A percentile compares a stretch with the other conserved stretches of the same genome.
phyloP scores from a whole-genome alignment of 2,113 vertebrate genomes.

The Poecile atricapillus region DNA sequence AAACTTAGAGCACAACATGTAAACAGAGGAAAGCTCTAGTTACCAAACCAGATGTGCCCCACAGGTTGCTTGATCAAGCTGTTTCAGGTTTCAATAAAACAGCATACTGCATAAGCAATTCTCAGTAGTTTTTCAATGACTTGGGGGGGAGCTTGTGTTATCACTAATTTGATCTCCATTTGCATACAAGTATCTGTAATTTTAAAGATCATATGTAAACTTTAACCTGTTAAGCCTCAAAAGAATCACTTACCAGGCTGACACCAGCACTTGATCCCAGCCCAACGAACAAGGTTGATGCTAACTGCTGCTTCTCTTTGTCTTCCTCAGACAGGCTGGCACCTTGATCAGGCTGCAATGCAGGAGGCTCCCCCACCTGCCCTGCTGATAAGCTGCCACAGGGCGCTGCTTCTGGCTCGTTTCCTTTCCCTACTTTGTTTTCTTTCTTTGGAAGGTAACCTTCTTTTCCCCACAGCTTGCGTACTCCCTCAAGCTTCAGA shows the following conservation, averaged over 20 bases:
- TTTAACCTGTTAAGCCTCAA: not conserved
- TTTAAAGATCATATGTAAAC: not conserved
- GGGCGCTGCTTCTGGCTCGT: constrained; percentile 37
- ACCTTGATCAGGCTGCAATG: not conserved
- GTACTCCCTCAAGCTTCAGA: constrained; percentile 88
- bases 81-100: not conserved
- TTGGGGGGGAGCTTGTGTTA: accelerated
- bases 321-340: constrained; percentile 65
- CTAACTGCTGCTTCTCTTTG: constrained; percentile 86
- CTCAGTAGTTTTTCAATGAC: not conserved
- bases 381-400: constrained; percentile 54
- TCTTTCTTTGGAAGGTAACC: constrained; percentile 89
- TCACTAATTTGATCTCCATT: not conserved
- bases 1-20: not conserved
- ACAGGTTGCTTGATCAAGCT: not conserved
- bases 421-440: constrained; percentile 47
- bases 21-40: not conserved
- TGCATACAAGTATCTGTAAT: not conserved
- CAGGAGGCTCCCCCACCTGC: not conserved
- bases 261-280: constrained; percentile 78
- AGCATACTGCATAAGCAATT: not conserved
- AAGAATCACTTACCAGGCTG: constrained; percentile 79
- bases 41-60: not conserved
- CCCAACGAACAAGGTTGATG: constrained; percentile 89
- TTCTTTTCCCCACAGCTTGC: constrained; percentile 91